Evolutionary conservation across 2,888 invertebrate genomes (phyloP), one percentile per base, ranked within the genome.

Genomic region (Harpalus rufipes): DNA sequence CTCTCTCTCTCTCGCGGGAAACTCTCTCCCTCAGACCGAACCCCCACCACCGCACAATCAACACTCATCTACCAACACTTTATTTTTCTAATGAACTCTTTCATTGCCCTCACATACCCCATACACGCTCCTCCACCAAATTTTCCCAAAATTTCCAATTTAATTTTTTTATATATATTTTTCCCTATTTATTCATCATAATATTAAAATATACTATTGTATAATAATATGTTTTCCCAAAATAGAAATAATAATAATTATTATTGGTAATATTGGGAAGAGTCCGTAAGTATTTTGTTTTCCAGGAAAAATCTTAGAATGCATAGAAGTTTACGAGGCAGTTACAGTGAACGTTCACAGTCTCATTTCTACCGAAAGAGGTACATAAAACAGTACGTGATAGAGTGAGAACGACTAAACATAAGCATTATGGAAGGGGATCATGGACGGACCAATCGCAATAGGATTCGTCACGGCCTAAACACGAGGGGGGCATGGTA

Each of bases 401-500:
- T 86, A 87, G 86, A 86, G 86, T 86, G 86, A 86, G 86, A 87
- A 87, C 86, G 86, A 86, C 86, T 85, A 59, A 56, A 80, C 85
- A 80, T 85, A 85, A 85, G 86, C 88, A 89, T 87, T 88, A 89
- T 90, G 90, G 90, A 89, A 91, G 85, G 90, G 91, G 90, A 89
- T 86, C 88, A 88, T 91, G 91, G 91, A 91, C 90, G 92, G 91
- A 92, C 93, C 93, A 93, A 93, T 93, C 91, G 92, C 92, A 92
- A 92, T 92, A 90, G 92, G 92, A 93, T 93, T 92, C 93, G 93
- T 93, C 92, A 92, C 92, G 92, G 89, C 90, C 90, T 90, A 88
- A 89, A 90, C 90, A 90, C 90, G 90, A 90, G 89, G 89, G 87
- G 88, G 88, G 89, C 88, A 89, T 90, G 85, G 79, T 58, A 14